A percentile compares a stretch with the other conserved stretches of the same genome.
These are phyloP conservation scores for Aplochiton taeniatus DNA, from an alignment of 2,797 vertebrate species.

Conservation along the genomic window DNA sequence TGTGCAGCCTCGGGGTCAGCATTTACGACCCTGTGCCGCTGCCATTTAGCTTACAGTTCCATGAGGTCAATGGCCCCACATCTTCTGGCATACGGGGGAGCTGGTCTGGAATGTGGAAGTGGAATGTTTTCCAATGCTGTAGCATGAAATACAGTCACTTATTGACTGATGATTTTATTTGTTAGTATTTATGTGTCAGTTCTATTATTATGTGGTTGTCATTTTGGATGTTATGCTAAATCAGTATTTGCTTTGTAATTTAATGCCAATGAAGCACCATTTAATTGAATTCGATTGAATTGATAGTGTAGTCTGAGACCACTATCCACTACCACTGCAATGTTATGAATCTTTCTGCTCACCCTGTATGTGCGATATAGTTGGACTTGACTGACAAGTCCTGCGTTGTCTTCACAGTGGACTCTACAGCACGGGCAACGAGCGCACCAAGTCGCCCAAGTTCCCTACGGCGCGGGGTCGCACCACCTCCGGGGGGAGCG, in stretches of 20 bases:
- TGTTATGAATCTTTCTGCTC: too few species aligned
- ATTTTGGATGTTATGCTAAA: too few species aligned
- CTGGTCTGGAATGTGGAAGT: too few species aligned
- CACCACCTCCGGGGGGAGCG: slow-evolving; percentile 80
- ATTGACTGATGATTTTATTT: too few species aligned
- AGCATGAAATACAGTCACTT: neutral
- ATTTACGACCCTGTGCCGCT: neutral
- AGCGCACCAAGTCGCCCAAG: slow-evolving; percentile 84
- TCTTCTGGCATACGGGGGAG: neutral
- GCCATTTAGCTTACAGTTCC: neutral
- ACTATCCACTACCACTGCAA: too few species aligned
- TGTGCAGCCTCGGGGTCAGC: neutral
- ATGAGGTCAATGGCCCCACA: neutral
- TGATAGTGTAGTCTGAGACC: too few species aligned
- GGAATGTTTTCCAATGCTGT: neutral
- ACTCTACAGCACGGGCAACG: slow-evolving; percentile 80
- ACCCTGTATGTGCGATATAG: neutral
- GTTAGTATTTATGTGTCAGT: too few species aligned
- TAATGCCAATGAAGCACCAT: too few species aligned
- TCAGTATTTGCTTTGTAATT: too few species aligned
- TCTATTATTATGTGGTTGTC: too few species aligned
- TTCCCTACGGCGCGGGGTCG: slow-evolving; percentile 78
- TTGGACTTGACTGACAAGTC: too few species aligned
- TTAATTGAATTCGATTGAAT: too few species aligned
- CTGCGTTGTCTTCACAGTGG: slow-evolving; percentile 64